Evolutionary conservation across 2,113 vertebrate species (phyloP).

Genomic region (Gambusia holbrooki): DNA sequence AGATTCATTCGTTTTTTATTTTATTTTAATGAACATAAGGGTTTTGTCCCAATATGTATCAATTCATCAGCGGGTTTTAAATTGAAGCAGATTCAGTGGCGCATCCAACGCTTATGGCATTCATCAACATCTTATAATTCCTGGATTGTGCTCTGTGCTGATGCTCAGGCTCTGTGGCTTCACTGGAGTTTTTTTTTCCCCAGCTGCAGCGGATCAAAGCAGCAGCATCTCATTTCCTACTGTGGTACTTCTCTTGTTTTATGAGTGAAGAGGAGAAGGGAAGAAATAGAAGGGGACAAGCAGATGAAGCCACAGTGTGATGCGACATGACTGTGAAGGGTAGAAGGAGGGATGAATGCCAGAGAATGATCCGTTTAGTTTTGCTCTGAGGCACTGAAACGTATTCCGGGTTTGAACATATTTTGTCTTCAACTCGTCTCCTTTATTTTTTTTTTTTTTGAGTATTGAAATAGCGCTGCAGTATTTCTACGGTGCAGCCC

Average conservation of each 20-base stretch:
- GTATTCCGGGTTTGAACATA: constrained; percentile 21
- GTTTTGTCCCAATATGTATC: not conserved
- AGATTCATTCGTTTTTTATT: too few species aligned
- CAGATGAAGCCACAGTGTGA: constrained; percentile 15
- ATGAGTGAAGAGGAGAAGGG: constrained; percentile 30
- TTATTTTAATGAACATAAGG: too few species aligned
- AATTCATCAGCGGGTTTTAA: not conserved
- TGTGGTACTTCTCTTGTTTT: constrained; percentile 51
- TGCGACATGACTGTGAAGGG: constrained; percentile 23
- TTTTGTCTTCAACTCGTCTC: constrained; percentile 55
- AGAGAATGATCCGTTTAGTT: constrained; percentile 53
- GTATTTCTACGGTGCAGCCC: constrained; percentile 26
- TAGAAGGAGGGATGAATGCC: not conserved
- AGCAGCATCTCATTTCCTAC: constrained; percentile 56
- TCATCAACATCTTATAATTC: not conserved
- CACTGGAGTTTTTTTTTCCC: not conserved
- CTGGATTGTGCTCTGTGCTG: not conserved
- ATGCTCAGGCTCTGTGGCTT: not conserved
- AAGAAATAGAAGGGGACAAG: constrained; percentile 5
- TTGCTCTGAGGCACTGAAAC: constrained; percentile 41
- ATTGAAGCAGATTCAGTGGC: not conserved
- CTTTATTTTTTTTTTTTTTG: constrained; percentile 48
- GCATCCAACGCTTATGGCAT: not conserved
- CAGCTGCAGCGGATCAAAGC: constrained; percentile 48
- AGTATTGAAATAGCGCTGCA: constrained; percentile 58